Percentiles rank a stretch among this genome's conserved stretches.
These are phyloP conservation scores for Erynnis tages DNA, from an alignment of 2,888 invertebrate genomes.

Conservation along the genomic window DNA sequence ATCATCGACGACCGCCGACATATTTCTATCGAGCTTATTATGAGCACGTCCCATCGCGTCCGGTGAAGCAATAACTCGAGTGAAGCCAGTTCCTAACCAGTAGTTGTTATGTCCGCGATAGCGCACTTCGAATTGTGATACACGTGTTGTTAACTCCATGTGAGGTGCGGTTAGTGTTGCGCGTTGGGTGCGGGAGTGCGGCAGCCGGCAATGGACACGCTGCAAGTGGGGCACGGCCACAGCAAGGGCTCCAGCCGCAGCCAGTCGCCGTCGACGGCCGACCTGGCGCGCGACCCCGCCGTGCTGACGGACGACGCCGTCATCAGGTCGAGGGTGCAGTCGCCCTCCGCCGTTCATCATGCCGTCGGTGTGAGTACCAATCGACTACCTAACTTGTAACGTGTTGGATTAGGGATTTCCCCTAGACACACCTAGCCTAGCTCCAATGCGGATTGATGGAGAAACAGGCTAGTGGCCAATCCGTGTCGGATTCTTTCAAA, in stretches of 20 bases:
- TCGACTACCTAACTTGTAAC: neutral
- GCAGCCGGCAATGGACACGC: conserved; percentile 61
- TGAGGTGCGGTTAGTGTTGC: conserved; percentile 24
- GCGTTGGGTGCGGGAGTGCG: conserved; percentile 29
- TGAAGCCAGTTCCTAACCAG: conserved; percentile 29
- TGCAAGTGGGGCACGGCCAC: conserved; percentile 73
- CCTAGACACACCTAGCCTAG: too few relatives aligned
- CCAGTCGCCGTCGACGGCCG: conserved; percentile 80
- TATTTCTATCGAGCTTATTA: conserved; percentile 33
- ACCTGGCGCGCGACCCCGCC: conserved; percentile 68
- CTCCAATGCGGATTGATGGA: too few relatives aligned
- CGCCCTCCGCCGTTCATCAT: conserved; percentile 68
- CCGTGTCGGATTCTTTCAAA: too few relatives aligned
- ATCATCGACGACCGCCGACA: conserved; percentile 32
- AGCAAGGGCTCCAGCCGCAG: conserved; percentile 83
- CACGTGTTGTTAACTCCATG: conserved; percentile 34
- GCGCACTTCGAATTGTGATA: conserved; percentile 27
- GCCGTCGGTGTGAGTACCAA: conserved; percentile 56
- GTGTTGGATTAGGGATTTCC: too few relatives aligned
- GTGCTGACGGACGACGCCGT: conserved; percentile 68
- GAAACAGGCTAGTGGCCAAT: too few relatives aligned
- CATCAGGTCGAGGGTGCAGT: conserved; percentile 73
- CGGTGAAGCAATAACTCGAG: conserved; percentile 30
- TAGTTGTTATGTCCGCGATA: conserved; percentile 37
- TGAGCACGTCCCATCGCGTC: conserved; percentile 31